Base-by-base conservation (phyloP, 2,888 invertebrate genomes). In the Pseudococcus viburni region DNA sequence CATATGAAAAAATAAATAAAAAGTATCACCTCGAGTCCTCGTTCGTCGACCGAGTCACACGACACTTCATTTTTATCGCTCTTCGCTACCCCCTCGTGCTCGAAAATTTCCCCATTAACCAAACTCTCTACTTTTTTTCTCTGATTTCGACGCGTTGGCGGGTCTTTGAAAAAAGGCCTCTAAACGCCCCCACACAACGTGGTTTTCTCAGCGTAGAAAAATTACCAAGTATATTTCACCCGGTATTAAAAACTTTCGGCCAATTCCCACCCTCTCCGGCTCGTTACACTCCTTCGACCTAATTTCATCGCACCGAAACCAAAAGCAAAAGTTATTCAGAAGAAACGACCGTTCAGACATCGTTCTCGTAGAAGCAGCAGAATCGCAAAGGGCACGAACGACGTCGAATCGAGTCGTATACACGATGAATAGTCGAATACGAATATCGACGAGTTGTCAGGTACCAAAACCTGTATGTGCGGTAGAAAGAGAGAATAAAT, bases 401-500 rank as follows among this genome's bases (percentile, higher is more conserved):
- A 51, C 9, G 15, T 51, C 12, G 51, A 51, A 51, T 51, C 51
- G 51, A 51, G 15, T 51, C 26, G 1, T 2, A 33, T 33, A 33
- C 3, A 12, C 17, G 15, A 15, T 46, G 5, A 51, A 51, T 12
- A 51, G 51, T 51, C n/a, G 55, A n/a, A 51, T 51, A 51, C 12
- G 15, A 55, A 55, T 55, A 55, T 55, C 55, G 55, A 55, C 55
- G n/a, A 55, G n/a, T 51, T 15, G 51, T 15, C 7, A 55, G 55
- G 55, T 55, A 55, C 7, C n/a, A n/a, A 55, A 55, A 17, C 55
- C 55, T 55, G 55, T n/a, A 55, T 6, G n/a, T 55, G 6, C n/a
- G 55, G 55, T 64, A 64, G 64, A 64, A 11, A 64, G 64, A 64
- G 64, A 19, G 64, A 22, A 64, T 64, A 64, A 64, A 64, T 22